Percentiles rank a stretch among this genome's conserved stretches.
These are phyloP conservation scores for Dicycla oo DNA, from an alignment of 2,888 invertebrate genomes.

Conservation along the genomic window DNA sequence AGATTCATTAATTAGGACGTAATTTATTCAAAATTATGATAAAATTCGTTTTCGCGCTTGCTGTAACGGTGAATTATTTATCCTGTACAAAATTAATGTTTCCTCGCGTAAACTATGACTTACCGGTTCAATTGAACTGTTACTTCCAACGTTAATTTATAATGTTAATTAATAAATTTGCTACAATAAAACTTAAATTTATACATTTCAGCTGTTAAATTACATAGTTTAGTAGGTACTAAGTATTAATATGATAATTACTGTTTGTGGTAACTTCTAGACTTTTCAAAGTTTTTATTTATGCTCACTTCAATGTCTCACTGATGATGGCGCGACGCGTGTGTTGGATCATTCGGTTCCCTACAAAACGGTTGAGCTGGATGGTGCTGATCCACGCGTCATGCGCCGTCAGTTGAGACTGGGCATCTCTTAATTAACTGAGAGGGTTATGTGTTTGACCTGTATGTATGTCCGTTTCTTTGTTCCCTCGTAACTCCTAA, in stretches of 20 bases:
- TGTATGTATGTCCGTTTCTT: too few relatives aligned
- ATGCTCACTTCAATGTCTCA: too few relatives aligned
- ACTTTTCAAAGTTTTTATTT: too few relatives aligned
- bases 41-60: constrained; percentile 29
- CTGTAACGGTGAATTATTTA: constrained; percentile 19
- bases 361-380: too few relatives aligned
- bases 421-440: too few relatives aligned
- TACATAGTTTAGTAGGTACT: too few relatives aligned
- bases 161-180: constrained; percentile 6
- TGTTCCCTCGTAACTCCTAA: too few relatives aligned
- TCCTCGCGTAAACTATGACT: constrained; percentile 36
- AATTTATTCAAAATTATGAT: constrained; percentile 40
- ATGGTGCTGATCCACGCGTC: too few relatives aligned
- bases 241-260: background rate
- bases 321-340: too few relatives aligned
- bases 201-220: background rate
- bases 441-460: too few relatives aligned
- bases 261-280: background rate
- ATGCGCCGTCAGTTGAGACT: too few relatives aligned
- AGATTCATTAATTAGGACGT: constrained; percentile 41
- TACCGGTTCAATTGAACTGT: constrained; percentile 13
- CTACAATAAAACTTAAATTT: background rate
- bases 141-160: constrained; percentile 16
- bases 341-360: too few relatives aligned
- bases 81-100: constrained; percentile 52